Evolutionary conservation across 2,113 vertebrate species (phyloP).

Genomic region (Eudyptes chrysolophus): DNA sequence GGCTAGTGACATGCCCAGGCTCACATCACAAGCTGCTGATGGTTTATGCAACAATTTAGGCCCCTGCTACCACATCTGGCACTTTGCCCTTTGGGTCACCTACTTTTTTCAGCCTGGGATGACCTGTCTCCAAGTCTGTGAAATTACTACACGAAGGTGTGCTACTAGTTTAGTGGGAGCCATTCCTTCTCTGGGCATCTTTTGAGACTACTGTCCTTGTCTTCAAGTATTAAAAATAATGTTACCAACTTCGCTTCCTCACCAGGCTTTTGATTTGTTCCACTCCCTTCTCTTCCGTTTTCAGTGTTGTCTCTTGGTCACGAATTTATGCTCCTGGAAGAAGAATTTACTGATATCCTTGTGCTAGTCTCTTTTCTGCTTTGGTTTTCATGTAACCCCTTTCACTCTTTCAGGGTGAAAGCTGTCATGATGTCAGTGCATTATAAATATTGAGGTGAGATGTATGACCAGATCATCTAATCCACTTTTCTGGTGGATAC

Average conservation of each 20-base stretch:
- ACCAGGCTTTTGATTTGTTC: background rate
- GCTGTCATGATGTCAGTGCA: background rate
- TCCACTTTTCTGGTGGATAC: background rate
- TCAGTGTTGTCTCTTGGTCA: background rate
- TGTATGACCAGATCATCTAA: background rate
- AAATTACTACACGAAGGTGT: background rate
- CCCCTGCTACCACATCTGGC: background rate
- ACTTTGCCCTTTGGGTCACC: background rate
- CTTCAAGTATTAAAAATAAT: background rate
- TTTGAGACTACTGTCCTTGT: background rate
- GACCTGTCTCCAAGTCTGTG: background rate
- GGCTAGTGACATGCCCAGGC: background rate
- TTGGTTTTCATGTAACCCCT: background rate
- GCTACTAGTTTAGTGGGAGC: background rate
- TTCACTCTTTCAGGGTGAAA: background rate
- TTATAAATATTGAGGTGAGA: background rate
- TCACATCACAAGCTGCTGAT: background rate
- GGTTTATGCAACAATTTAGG: background rate
- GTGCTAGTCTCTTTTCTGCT: background rate
- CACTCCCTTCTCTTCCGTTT: background rate
- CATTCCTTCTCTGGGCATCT: background rate
- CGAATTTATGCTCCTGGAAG: background rate
- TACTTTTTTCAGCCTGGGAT: background rate
- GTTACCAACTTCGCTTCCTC: background rate
- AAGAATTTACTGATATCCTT: background rate